phyloP scores from a whole-genome alignment of 2,888 invertebrate species.

The Zelleria hepariella region DNA sequence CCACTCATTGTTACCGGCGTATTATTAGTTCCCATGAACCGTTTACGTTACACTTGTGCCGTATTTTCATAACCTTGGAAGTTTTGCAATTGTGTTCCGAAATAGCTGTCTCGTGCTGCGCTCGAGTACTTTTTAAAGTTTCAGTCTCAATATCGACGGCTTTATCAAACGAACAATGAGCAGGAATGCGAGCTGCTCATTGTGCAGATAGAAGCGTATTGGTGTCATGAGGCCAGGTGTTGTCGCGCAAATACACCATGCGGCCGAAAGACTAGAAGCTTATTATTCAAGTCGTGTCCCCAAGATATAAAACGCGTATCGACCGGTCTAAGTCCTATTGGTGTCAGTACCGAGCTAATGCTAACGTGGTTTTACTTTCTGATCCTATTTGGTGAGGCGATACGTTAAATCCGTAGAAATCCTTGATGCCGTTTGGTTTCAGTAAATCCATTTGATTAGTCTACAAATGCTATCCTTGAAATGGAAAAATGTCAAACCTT shows the following conservation, averaged over 20 bases:
- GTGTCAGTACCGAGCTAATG: slow-evolving; percentile 27
- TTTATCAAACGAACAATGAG: not conserved
- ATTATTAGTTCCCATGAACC: slow-evolving; percentile 58
- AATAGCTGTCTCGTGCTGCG: not conserved
- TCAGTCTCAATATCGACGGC: not conserved
- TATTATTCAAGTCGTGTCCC: slow-evolving; percentile 53
- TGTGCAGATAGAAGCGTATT: slow-evolving; percentile 38
- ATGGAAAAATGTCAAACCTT: not conserved
- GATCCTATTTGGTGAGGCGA: slow-evolving; percentile 30
- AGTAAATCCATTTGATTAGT: slow-evolving; percentile 18
- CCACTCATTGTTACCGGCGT: slow-evolving; percentile 62
- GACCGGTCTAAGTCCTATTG: slow-evolving; percentile 42
- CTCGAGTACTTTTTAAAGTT: not conserved
- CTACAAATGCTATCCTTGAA: not conserved
- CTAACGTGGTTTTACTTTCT: slow-evolving; percentile 53
- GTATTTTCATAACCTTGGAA: slow-evolving; percentile 50
- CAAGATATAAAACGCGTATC: slow-evolving; percentile 40
- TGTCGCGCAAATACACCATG: not conserved
- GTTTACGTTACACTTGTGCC: slow-evolving; percentile 44
- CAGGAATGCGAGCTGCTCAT: slow-evolving; percentile 12
- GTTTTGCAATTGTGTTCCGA: slow-evolving; percentile 24
- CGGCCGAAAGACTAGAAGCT: slow-evolving; percentile 12
- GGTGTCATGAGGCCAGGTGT: slow-evolving; percentile 45
- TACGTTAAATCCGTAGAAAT: slow-evolving; percentile 36
- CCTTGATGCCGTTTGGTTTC: slow-evolving; percentile 37